Percentiles rank a stretch among this genome's conserved stretches.
These are phyloP conservation scores for Zootoca vivipara DNA, from an alignment of 2,113 vertebrate genomes.

Conservation along the genomic window DNA sequence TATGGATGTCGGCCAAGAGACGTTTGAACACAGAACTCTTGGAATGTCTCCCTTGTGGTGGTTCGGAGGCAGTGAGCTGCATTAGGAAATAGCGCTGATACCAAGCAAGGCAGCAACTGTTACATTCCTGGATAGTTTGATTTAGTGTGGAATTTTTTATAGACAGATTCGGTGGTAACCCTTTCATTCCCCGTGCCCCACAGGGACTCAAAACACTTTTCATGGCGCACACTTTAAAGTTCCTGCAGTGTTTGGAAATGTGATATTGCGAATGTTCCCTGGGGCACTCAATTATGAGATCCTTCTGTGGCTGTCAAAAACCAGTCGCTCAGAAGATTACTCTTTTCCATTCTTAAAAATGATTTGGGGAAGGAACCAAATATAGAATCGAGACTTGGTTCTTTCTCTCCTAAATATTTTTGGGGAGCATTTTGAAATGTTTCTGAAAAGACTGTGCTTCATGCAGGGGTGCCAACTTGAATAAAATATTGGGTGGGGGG, in stretches of 20 bases:
- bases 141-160: slow-evolving; percentile 67
- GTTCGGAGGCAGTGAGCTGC: slow-evolving; percentile 63
- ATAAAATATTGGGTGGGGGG: not conserved
- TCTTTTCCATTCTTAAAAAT: not conserved
- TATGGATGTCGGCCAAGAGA: slow-evolving; percentile 73
- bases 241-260: slow-evolving; percentile 20
- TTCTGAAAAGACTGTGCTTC: not conserved
- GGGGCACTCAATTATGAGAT: not conserved
- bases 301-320: slow-evolving; percentile 1
- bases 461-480: too few relatives aligned
- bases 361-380: not conserved
- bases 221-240: not conserved
- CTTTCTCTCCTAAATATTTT: not conserved
- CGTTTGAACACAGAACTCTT: slow-evolving; percentile 61
- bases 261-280: slow-evolving; percentile 3
- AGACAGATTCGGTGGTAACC: slow-evolving; percentile 62
- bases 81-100: slow-evolving; percentile 72
- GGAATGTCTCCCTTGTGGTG: slow-evolving; percentile 72
- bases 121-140: slow-evolving; percentile 70
- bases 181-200: slow-evolving; percentile 50
- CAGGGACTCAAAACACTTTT: slow-evolving; percentile 43
- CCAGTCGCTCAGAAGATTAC: fast-evolving
- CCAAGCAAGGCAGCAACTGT: slow-evolving; percentile 67
- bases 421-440: not conserved
- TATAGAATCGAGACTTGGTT: not conserved